Evolutionary conservation across 2,113 vertebrate species (phyloP), one percentile per base, ranked within the genome.

Genomic region (Ophiodon elongatus): DNA sequence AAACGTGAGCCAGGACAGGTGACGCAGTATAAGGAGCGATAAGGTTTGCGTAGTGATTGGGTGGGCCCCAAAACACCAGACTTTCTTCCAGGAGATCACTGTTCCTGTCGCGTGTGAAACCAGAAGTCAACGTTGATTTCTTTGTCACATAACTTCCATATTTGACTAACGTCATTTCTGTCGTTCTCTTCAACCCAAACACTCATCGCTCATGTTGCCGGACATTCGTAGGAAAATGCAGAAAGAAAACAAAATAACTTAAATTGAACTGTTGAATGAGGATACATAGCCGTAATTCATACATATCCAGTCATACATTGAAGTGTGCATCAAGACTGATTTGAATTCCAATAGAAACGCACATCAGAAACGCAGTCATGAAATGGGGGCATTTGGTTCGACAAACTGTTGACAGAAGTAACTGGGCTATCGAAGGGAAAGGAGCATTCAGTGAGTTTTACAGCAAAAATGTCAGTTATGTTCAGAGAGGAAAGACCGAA

Each of bases 341-440:
- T 70, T 67, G 47, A 85, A 82, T 79, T 83, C 59, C 71, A 84
- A 54, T 85, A 83, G 70, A 81, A 76, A 88, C 52, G 62, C 62
- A 79, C 73, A 77, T 86, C 79, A 81, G 68, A 77, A 57, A 69
- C 43, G 76, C 43, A 86, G 69, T 57, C 35, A 21, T 73, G 47
- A 75, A 76, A 82, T 23, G 11, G 74, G 31, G 19, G 62, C 65
- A 37, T 60, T 86, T 64, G 33, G 37, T 73, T 80, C 39, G 76
- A 77, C 60, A 59, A 43, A 29, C 23, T 73, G 84, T 52, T 88
- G 62, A 87, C 68, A 50, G 15, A 81, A 65, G 62, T 62, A 76
- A 90, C 27, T 75, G 65, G 39, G 47, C 70, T 72, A 76, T 79
- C 39, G 52, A 45, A 67, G 60, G n/a, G 31, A 80, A 72, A 66